Evolutionary conservation across 2,113 vertebrate genomes (phyloP).

Genomic region (Xenotilapia caudafasciata): DNA sequence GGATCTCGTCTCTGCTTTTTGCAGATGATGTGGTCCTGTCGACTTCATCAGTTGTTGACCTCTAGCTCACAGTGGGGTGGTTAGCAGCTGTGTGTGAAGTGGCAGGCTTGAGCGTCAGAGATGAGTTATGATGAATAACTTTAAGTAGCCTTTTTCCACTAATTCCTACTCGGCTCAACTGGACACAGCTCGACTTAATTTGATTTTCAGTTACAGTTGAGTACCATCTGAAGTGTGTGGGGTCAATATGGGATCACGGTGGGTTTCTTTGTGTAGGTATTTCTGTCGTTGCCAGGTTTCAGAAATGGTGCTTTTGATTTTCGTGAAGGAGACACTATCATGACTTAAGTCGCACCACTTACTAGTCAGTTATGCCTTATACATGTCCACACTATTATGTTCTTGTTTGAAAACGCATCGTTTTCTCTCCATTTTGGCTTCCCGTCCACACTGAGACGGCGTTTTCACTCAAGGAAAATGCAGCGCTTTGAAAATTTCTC

Average conservation of each 20-base stretch:
- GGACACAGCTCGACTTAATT: neutral
- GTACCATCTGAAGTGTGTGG: neutral
- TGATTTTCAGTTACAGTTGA: neutral
- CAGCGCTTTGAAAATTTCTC: accelerated
- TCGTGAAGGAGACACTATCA: neutral
- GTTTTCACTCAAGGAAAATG: neutral
- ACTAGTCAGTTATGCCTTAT: neutral
- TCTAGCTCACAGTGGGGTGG: neutral
- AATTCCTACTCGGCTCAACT: neutral
- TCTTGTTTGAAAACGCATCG: accelerated
- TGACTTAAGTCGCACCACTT: neutral
- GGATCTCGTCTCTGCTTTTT: neutral
- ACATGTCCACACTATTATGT: neutral
- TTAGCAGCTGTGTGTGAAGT: neutral
- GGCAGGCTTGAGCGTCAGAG: neutral
- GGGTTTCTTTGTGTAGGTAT: neutral
- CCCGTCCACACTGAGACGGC: accelerated
- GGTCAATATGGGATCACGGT: neutral
- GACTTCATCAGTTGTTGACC: neutral
- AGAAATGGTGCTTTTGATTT: neutral
- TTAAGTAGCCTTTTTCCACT: neutral
- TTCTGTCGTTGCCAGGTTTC: neutral
- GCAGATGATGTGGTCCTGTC: accelerated
- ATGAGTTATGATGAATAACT: neutral
- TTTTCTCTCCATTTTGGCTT: neutral